Evolutionary conservation across 92 coral and sea anemone genomes (phyloP).

Genomic region (Zoanthus solanderi): DNA sequence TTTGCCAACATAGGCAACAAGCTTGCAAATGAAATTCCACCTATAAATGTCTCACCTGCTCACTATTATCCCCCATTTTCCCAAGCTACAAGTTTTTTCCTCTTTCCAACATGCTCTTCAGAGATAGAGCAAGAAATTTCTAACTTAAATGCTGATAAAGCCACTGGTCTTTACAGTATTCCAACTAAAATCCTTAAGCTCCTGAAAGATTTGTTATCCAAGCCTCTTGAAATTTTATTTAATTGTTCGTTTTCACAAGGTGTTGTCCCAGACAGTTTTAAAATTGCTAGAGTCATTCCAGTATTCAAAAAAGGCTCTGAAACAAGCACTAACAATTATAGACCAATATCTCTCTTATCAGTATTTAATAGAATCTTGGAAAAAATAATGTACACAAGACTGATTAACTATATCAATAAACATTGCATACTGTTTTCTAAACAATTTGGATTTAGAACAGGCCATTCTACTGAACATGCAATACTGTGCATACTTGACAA

Average conservation of each 20-base stretch:
- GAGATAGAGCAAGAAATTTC: slow-evolving; percentile 7
- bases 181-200: slow-evolving; percentile 3
- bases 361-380: slow-evolving; percentile 5
- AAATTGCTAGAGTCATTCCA: slow-evolving; percentile 19
- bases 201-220: neutral
- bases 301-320: slow-evolving; percentile 22
- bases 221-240: slow-evolving; percentile 5
- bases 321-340: slow-evolving; percentile 7
- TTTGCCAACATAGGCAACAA: neutral
- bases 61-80: neutral
- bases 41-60: slow-evolving; percentile 11
- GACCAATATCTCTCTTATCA: slow-evolving; percentile 6
- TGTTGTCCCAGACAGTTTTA: slow-evolving; percentile 9
- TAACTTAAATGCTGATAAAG: slow-evolving; percentile 1
- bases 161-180: slow-evolving; percentile 6
- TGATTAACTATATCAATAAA: neutral
- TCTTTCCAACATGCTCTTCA: neutral
- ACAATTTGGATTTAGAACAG: slow-evolving; percentile 6
- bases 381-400: neutral
- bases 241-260: slow-evolving; percentile 11
- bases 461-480: slow-evolving; percentile 5
- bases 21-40: too few relatives aligned
- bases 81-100: slow-evolving; percentile 3
- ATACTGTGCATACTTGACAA: slow-evolving; percentile 1
- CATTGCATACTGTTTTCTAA: slow-evolving; percentile 3